A percentile compares a stretch with the other conserved stretches of the same genome.
These are phyloP conservation scores for Ryuthela nishihirai DNA, from an alignment of 2,888 invertebrate species.

Conservation along the genomic window DNA sequence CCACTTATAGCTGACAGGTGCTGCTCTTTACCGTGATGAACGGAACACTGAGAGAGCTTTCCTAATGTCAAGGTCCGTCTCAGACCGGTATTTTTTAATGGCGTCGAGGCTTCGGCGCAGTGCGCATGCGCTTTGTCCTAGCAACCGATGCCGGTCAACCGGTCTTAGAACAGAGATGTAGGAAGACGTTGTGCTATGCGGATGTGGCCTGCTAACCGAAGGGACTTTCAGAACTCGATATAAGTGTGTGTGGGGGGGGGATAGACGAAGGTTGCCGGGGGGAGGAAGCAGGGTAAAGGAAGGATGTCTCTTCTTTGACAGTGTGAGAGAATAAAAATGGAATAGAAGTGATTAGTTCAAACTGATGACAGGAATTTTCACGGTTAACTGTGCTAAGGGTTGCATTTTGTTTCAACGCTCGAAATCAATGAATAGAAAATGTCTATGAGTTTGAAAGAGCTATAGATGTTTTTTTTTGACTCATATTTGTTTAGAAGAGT, in stretches of 20 bases:
- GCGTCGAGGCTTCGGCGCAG: conserved; percentile 19
- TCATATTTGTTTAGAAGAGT: too few relatives aligned
- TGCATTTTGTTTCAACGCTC: too few relatives aligned
- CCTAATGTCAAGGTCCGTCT: conserved; percentile 31
- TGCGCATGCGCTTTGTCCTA: conserved; percentile 34
- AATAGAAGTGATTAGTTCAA: too few relatives aligned
- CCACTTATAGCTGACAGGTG: conserved; percentile 3
- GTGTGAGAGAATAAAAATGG: too few relatives aligned
- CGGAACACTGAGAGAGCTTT: conserved; percentile 12
- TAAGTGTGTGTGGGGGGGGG: conserved; percentile 8
- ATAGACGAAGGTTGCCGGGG: conserved; percentile 1
- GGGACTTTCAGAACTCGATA: too few relatives aligned
- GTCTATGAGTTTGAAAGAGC: too few relatives aligned
- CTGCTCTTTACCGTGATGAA: not conserved
- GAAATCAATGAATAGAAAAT: too few relatives aligned
- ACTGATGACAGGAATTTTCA: too few relatives aligned
- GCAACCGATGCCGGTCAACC: conserved; percentile 30
- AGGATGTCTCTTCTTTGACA: too few relatives aligned
- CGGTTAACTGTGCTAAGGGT: too few relatives aligned
- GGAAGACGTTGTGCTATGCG: conserved; percentile 31
- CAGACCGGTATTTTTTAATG: not conserved
- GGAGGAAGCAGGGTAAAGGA: conserved; percentile 15
- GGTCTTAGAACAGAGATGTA: conserved; percentile 31
- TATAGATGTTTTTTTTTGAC: too few relatives aligned
- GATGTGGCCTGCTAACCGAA: conserved; percentile 36